These are phyloP conservation scores for Tauraco erythrolophus DNA, from an alignment of 2,113 vertebrate species.

Conservation along the genomic window DNA sequence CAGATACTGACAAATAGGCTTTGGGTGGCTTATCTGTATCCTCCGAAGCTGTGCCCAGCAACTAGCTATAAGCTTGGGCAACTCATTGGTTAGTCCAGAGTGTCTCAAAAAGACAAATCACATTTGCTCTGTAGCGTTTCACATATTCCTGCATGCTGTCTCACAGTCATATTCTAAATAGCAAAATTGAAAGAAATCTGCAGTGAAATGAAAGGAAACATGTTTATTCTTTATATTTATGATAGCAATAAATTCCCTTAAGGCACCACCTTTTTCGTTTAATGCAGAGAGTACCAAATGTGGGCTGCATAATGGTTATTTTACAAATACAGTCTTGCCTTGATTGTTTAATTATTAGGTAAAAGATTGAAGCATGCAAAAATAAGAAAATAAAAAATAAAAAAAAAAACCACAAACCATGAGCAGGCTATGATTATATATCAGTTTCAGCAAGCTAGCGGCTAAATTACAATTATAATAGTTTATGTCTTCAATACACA, in stretches of 20 bases:
- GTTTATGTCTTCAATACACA: not conserved
- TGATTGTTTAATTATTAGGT: not conserved
- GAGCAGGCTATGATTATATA: not conserved
- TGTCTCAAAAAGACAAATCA: not conserved
- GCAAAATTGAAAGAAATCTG: not conserved
- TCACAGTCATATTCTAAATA: not conserved
- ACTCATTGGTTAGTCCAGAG: not conserved
- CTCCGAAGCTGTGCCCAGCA: not conserved
- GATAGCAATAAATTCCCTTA: not conserved
- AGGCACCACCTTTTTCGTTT: not conserved
- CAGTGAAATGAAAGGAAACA: constrained; percentile 16
- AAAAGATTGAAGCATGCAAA: not conserved
- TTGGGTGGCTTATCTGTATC: constrained; percentile 18
- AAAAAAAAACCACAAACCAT: not conserved
- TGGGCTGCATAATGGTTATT: not conserved
- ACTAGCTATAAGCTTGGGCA: not conserved
- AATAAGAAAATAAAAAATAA: not conserved
- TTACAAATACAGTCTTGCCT: constrained; percentile 10
- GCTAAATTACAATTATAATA: not conserved
- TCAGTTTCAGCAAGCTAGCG: not conserved
- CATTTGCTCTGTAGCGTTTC: not conserved
- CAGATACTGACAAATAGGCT: not conserved
- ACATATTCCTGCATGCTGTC: not conserved
- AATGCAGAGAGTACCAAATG: not conserved
- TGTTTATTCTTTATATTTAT: constrained; percentile 15